Evolutionary conservation across 2,113 vertebrate genomes (phyloP), one percentile per base, ranked within the genome.

Genomic region (Smithornis capensis): DNA sequence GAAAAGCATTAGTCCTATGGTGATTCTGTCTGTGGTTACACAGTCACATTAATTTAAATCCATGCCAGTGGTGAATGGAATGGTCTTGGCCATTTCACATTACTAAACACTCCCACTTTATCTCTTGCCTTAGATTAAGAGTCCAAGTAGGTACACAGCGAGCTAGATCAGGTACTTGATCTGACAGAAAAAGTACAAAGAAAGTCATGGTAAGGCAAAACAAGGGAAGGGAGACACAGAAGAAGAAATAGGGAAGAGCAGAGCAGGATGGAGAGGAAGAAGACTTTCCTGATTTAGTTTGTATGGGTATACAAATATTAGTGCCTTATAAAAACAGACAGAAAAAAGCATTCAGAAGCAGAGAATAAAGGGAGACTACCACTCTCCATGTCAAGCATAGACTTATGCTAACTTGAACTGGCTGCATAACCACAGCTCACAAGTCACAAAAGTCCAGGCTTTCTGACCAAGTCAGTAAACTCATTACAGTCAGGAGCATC

Each of bases 91-190:
- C 19, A 60, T 9, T 27, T 86, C 45, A 70, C 16, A 28, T 28
- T 33, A n/a, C 82, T 79, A 22, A 70, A 42, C 18, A 19, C 25
- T 70, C 11, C 11, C 9, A 9, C 19, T 62, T 2, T 12, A 17
- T 64, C 5, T 16, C 12, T 83, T 67, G n/a, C 52, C 53, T 71
- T 62, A 19, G 28, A 56, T 9, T 33, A 47, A 49, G 24, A 62
- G 31, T n/a, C 42, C 42, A 15, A 0, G 0, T 12, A 76, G 18
- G 37, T 40, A 47, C 19, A 8, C 2, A 1, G 56, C n/a, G n/a
- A 87, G 19, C 19, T 60, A 69, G 22, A 25, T 24, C 29, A 56
- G 44, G 28, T n/a, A 64, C 19, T 12, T 45, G 23, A 7, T 78
- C 37, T 50, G 63, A 35, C 38, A 83, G 77, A 70, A 84, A 85